Base-by-base conservation (phyloP, 2,113 vertebrate genomes). In the Chelonoidis abingdonii region DNA sequence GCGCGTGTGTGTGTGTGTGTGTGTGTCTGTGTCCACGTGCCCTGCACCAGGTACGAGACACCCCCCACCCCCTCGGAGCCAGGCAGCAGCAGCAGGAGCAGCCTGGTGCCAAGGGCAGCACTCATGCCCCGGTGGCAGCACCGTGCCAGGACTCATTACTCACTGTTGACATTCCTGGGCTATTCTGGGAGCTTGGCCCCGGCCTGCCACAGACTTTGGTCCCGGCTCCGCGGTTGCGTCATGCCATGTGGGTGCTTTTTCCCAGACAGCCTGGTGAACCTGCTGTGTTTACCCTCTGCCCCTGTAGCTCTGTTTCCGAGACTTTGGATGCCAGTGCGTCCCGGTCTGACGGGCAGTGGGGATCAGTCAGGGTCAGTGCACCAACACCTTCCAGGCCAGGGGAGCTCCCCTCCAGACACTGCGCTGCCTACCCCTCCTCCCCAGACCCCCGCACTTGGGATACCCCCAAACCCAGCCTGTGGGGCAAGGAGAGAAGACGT, bases 261-360 rank as follows among this genome's bases (percentile, higher is more conserved):
- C 97, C 97, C 97, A 98, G 97, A 97, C 96, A 87, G 91, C 89
- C 93, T 22, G 65, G 35, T 72, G 65, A 72, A n/a, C 65, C 65
- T 79, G 88, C 95, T 95, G n/a, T 97, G 89, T 97, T 97, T 97
- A 96, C 97, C 90, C 83, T 89, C 97, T 96, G 96, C 97, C 97
- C 97, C 92, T 16, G 4, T 52, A 86, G 92, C 96, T 3, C 10
- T 35, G 88, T 93, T 95, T 83, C 84, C 92, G 38, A 93, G 97
- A 95, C 96, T 97, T 95, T 93, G 96, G 88, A 93, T 91, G 89
- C 12, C 53, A 11, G 85, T 1, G 82, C 89, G 19, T 49, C 54
- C 44, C 3, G 3, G 91, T 35, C 21, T 0, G 3, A 59, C 21
- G 90, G 94, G 93, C 35, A 69, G 16, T 8, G 35, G 65, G 65